phyloP scores from a whole-genome alignment of 2,113 vertebrate species.

The Pipa parva region DNA sequence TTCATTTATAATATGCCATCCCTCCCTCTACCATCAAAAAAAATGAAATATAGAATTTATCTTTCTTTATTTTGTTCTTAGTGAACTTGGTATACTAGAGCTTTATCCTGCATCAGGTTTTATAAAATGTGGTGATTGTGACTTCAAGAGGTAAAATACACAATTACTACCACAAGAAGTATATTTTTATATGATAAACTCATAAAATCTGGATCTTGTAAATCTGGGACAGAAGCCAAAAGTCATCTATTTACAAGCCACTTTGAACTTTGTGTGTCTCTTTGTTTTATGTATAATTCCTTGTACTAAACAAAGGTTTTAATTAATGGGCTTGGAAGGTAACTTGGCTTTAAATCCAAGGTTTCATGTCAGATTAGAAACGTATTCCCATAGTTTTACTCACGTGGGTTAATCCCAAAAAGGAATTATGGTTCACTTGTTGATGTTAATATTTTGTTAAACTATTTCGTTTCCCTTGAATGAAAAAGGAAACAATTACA shows the following conservation, averaged over 20 bases:
- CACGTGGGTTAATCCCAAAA: slow-evolving; percentile 1
- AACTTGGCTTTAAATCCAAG: slow-evolving; percentile 13
- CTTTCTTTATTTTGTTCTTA: no score
- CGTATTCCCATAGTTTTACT: background rate
- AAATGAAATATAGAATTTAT: no score
- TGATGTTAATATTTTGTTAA: no score
- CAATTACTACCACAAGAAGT: slow-evolving; percentile 44
- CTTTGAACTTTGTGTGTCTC: slow-evolving; percentile 48
- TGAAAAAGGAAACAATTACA: no score
- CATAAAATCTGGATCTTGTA: slow-evolving; percentile 49
- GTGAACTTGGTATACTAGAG: slow-evolving; percentile 43
- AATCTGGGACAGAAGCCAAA: slow-evolving; percentile 52
- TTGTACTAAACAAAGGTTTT: slow-evolving; percentile 48
- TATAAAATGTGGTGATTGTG: slow-evolving; percentile 47
- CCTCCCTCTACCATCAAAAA: no score
- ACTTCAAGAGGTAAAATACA: slow-evolving; percentile 45
- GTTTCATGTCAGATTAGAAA: slow-evolving; percentile 1
- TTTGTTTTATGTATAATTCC: slow-evolving; percentile 59
- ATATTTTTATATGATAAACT: slow-evolving; percentile 43
- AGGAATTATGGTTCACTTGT: no score
- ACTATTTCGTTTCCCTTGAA: no score
- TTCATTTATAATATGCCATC: no score
- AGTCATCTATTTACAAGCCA: slow-evolving; percentile 46
- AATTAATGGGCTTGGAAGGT: slow-evolving; percentile 49
- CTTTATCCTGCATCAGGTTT: no score